A percentile compares a stretch with the other conserved stretches of the same genome.
phyloP scores from a whole-genome alignment of 2,888 invertebrate species.

The Venusia cambrica region DNA sequence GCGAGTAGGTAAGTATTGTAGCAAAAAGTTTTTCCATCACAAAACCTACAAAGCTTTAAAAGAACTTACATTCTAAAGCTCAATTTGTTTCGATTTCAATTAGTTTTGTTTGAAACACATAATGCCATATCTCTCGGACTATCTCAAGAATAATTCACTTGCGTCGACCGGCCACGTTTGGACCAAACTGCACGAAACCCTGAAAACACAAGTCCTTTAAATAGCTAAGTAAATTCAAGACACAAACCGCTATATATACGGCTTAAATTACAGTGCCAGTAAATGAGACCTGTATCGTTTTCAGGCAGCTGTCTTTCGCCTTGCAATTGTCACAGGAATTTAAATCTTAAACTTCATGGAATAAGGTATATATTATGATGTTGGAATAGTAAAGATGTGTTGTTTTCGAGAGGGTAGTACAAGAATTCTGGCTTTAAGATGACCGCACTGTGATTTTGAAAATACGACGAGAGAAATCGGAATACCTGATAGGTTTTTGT shows the following conservation, averaged over 20 bases:
- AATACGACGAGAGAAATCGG: conserved; percentile 73
- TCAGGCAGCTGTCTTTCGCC: neutral
- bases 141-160: conserved; percentile 69
- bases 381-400: conserved; percentile 1
- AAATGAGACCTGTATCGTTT: conserved; percentile 8
- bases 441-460: conserved; percentile 68
- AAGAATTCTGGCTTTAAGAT: conserved; percentile 39
- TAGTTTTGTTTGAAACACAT: conserved; percentile 64
- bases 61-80: conserved; percentile 52
- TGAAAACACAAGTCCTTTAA: conserved; percentile 20
- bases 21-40: too few species aligned
- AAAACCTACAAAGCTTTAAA: conserved; percentile 39
- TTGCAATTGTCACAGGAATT: conserved; percentile 6
- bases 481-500: conserved; percentile 68
- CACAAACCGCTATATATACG: conserved; percentile 13
- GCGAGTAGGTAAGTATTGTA: too few species aligned
- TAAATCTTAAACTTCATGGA: conserved; percentile 8
- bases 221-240: conserved; percentile 14
- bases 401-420: conserved; percentile 15
- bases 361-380: conserved; percentile 20
- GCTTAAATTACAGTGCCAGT: conserved; percentile 11
- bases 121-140: conserved; percentile 64
- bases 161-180: conserved; percentile 38
- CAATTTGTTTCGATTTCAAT: conserved; percentile 66
- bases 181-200: conserved; percentile 15